These are phyloP conservation scores for Galleria mellonella DNA, from an alignment of 1,140 invertebrate species.

Conservation along the genomic window DNA sequence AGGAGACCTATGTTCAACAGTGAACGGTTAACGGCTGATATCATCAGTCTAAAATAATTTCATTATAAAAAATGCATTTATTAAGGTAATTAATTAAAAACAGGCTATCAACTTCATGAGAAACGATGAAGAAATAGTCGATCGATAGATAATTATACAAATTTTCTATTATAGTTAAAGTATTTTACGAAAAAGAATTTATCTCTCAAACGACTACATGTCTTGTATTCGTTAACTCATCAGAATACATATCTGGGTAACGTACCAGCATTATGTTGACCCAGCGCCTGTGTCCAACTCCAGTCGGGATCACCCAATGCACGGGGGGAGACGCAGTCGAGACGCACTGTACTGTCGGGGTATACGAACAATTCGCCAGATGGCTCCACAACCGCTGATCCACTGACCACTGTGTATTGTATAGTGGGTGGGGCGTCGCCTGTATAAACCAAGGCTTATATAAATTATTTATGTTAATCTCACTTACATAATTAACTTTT, in stretches of 20 bases:
- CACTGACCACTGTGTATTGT: conserved; percentile 84
- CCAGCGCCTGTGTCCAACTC: conserved; percentile 89
- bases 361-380: conserved; percentile 86
- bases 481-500: background rate
- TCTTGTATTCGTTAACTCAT: too few relatives aligned
- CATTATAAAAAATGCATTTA: too few relatives aligned
- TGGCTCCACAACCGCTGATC: conserved; percentile 86
- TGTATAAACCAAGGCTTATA: conserved; percentile 29
- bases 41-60: too few relatives aligned
- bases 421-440: conserved; percentile 90
- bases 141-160: too few relatives aligned
- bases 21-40: too few relatives aligned
- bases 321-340: conserved; percentile 88
- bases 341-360: conserved; percentile 86
- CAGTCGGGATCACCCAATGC: conserved; percentile 87
- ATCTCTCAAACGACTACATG: too few relatives aligned
- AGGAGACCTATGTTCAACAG: too few relatives aligned
- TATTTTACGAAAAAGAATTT: too few relatives aligned
- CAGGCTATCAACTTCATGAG: too few relatives aligned
- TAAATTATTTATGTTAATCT: background rate
- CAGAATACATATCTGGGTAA: conserved; percentile 9
- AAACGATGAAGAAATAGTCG: too few relatives aligned
- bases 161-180: too few relatives aligned
- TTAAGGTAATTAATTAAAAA: too few relatives aligned
- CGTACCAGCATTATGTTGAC: conserved; percentile 84